These are phyloP conservation scores for Colossoma macropomum DNA, from an alignment of 2,113 vertebrate genomes.

Conservation along the genomic window DNA sequence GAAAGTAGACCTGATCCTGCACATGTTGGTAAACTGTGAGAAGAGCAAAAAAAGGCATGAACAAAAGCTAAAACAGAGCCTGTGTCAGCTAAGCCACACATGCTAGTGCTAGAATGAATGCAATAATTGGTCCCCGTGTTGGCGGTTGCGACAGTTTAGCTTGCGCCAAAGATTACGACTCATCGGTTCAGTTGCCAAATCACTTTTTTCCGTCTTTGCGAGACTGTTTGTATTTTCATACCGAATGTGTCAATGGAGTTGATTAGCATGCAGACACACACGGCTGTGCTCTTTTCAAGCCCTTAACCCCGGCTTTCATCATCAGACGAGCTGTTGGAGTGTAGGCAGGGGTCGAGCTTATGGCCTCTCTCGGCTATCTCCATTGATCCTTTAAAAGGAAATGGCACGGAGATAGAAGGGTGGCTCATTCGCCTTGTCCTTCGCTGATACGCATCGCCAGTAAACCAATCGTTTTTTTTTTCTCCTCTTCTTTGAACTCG, in stretches of 20 bases:
- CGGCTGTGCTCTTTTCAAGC: constrained; percentile 42
- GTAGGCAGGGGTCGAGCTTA: neutral
- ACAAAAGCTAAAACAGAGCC: too few relatives aligned
- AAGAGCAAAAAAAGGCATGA: too few relatives aligned
- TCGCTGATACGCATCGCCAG: constrained; percentile 1
- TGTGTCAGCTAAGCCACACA: too few relatives aligned
- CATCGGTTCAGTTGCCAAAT: neutral
- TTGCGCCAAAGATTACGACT: neutral
- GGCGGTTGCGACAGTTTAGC: neutral
- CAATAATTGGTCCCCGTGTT: too few relatives aligned
- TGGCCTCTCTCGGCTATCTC: constrained; percentile 6
- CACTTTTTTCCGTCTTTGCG: neutral
- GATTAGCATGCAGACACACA: constrained; percentile 48
- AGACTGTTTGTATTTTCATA: neutral
- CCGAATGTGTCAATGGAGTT: neutral
- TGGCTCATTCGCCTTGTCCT: constrained; percentile 15
- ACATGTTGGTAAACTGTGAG: too few relatives aligned
- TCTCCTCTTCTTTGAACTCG: constrained; percentile 21
- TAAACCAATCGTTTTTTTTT: neutral
- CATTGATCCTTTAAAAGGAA: constrained; percentile 28
- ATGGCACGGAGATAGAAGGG: constrained; percentile 14
- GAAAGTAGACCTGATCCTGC: too few relatives aligned
- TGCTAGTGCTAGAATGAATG: too few relatives aligned
- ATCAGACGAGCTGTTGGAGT: constrained; percentile 54
- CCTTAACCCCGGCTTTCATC: constrained; percentile 52